Base-by-base conservation (phyloP, 2,113 vertebrate genomes). In the Terrapene triunguis region DNA sequence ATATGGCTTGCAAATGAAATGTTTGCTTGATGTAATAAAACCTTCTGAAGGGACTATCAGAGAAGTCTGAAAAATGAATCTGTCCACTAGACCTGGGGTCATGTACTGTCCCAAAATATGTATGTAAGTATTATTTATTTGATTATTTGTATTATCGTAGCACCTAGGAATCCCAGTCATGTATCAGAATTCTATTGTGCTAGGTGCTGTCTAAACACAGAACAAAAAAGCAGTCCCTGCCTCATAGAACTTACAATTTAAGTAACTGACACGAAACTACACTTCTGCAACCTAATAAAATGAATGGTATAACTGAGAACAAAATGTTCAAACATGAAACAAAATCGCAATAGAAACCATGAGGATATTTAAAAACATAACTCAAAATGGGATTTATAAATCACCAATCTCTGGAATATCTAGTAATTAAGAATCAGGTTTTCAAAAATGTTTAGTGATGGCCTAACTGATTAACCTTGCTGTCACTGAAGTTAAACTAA, bases 391-490 rank as follows among this genome's bases (percentile, higher is more conserved):
- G 25, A 22, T 57, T 14, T 79, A 22, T 76, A 83, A 54, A 42
- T n/a, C 8, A 55, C 16, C n/a, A 85, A 22, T 32, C 8, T 42
- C 48, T 11, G 51, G 4, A 21, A 10, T 3, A 47, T 80, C n/a
- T 57, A 47, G 48, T 69, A 6, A 7, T 42, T 84, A 50, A 13
- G 57, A 48, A 47, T 3, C 1, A 50, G 47, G 24, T 21, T 62
- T 48, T 62, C 2, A 4, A 48, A 78, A 50, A 84, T 19, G 19
- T 51, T 76, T 50, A 25, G 7, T 81, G 76, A 35, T 84, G 10
- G 17, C n/a, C 54, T 87, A 12, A 3, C 0, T 38, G 2, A 11
- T 0, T 42, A 42, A 42, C 38, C 38, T 42, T 42, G 38, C 38
- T 42, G 38, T 42, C 38, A 42, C 38, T 42, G 38, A 42, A 42